Percentiles rank a stretch among this genome's conserved stretches.
These are phyloP conservation scores for Cavia aperea DNA, from an alignment of 2,113 vertebrate species.

Conservation along the genomic window DNA sequence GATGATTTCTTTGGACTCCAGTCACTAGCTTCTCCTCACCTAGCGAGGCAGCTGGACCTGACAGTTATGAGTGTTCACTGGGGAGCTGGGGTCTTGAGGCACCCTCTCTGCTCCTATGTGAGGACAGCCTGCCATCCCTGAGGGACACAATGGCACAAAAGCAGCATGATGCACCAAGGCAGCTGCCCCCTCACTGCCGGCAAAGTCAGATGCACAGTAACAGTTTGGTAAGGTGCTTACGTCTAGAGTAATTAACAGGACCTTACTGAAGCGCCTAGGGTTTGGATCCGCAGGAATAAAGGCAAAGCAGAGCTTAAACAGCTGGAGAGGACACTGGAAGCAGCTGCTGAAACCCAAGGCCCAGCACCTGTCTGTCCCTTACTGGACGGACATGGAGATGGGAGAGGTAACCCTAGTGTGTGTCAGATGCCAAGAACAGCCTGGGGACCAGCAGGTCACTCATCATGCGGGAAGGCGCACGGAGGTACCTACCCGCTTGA, in stretches of 20 bases:
- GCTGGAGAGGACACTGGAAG: conserved; percentile 54
- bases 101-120: conserved; percentile 23
- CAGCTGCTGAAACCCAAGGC: conserved; percentile 68
- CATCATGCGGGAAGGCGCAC: not conserved
- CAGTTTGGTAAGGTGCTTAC: conserved; percentile 53
- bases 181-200: conserved; percentile 61
- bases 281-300: conserved; percentile 69
- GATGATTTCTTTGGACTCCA: not conserved
- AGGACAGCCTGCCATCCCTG: conserved; percentile 58
- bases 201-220: conserved; percentile 51
- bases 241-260: conserved; percentile 64
- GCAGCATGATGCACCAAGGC: conserved; percentile 39
- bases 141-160: conserved; percentile 48
- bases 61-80: conserved; percentile 57
- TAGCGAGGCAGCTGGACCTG: conserved; percentile 64
- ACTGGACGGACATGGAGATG: conserved; percentile 58
- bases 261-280: conserved; percentile 62
- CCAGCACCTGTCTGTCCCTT: conserved; percentile 73
- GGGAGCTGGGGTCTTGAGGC: conserved; percentile 16
- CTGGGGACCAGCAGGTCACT: conserved; percentile 37
- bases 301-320: conserved; percentile 69
- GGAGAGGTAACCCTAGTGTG: conserved; percentile 47
- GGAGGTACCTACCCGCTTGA: conserved; percentile 83
- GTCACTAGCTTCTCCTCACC: conserved; percentile 45
- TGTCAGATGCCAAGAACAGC: conserved; percentile 55